Conservation (phyloP, 2,113 vertebrate genomes). For the Trichechus manatus region DNA sequence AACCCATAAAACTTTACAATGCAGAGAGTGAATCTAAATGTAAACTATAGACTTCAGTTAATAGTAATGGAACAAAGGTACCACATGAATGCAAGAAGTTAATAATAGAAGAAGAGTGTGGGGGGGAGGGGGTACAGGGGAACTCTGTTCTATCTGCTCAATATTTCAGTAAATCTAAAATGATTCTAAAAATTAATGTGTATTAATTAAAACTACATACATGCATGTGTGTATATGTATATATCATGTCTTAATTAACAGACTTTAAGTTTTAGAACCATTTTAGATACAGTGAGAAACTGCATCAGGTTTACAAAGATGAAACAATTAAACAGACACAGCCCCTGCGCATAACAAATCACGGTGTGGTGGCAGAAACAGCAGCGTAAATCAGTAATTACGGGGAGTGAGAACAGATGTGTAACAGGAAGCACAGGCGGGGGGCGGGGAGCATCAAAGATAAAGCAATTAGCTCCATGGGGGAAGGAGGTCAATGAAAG, state of each 20-base stretch:
- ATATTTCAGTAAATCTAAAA: not conserved
- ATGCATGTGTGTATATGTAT: too few species aligned
- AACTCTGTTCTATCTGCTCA: too few species aligned
- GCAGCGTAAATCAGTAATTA: not conserved
- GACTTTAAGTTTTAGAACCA: not conserved
- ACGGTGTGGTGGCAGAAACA: not conserved
- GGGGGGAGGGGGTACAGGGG: not conserved
- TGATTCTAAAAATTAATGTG: not conserved
- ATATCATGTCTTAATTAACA: not conserved
- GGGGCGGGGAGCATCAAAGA: not conserved
- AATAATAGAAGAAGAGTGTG: too few species aligned
- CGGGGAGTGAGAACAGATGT: too few species aligned
- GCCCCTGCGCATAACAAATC: not conserved
- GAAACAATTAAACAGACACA: not conserved
- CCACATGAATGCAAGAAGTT: accelerated
- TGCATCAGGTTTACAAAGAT: not conserved
- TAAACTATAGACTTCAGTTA: not conserved
- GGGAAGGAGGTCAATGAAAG: not conserved
- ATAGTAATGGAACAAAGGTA: not conserved
- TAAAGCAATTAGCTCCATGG: not conserved
- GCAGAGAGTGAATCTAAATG: not conserved
- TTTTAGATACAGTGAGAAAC: not conserved
- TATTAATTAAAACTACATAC: not conserved
- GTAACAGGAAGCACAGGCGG: accelerated
- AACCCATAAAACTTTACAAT: not conserved